A percentile compares a stretch with the other conserved stretches of the same genome.
These are phyloP conservation scores for Etheostoma cragini DNA, from an alignment of 2,113 vertebrate species.

Conservation along the genomic window DNA sequence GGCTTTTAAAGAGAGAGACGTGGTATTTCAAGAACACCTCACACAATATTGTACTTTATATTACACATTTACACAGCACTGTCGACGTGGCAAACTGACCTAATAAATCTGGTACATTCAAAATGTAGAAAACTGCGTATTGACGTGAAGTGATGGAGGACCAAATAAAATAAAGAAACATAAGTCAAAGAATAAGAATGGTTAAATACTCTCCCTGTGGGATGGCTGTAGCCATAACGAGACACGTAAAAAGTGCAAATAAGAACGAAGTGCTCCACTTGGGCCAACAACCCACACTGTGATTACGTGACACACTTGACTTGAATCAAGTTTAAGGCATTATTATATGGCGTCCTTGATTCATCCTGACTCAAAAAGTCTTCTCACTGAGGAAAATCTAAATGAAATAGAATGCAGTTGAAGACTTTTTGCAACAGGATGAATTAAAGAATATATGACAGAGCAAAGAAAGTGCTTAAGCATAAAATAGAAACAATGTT, in stretches of 20 bases:
- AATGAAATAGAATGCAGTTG: neutral
- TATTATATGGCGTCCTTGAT: slow-evolving; percentile 40
- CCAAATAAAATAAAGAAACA: slow-evolving; percentile 24
- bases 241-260: slow-evolving; percentile 68
- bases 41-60: slow-evolving; percentile 74
- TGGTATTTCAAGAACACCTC: slow-evolving; percentile 59
- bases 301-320: slow-evolving; percentile 20
- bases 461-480: slow-evolving; percentile 17
- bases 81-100: slow-evolving; percentile 49
- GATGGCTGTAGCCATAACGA: slow-evolving; percentile 34
- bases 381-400: neutral
- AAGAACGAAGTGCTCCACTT: slow-evolving; percentile 31
- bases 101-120: slow-evolving; percentile 71
- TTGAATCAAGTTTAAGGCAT: slow-evolving; percentile 65
- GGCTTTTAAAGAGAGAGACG: slow-evolving; percentile 72
- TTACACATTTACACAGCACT: slow-evolving; percentile 79
- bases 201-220: slow-evolving; percentile 14
- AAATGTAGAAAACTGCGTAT: slow-evolving; percentile 52
- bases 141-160: slow-evolving; percentile 19
- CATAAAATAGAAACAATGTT: slow-evolving; percentile 14
- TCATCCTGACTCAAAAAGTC: slow-evolving; percentile 11
- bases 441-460: slow-evolving; percentile 9
- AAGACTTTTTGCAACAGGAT: neutral
- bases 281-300: neutral
- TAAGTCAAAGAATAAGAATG: slow-evolving; percentile 1